Evolutionary conservation across 2,888 invertebrate species (phyloP).

Genomic region (Stratiomys singularior): DNA sequence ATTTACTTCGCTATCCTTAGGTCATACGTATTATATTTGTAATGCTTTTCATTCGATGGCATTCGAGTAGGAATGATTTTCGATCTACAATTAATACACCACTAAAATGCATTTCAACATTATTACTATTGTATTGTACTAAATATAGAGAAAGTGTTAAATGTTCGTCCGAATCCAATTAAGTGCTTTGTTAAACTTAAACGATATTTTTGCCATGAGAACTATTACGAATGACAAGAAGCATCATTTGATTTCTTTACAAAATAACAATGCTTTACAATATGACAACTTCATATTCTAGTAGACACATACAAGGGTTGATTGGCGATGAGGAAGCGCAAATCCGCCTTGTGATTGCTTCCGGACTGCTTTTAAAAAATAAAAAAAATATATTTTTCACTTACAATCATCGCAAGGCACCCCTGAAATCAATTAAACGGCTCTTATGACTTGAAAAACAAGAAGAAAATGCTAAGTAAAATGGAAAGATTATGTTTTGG

Average conservation of each 20-base stretch:
- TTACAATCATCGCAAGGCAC: not conserved
- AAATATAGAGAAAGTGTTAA: not conserved
- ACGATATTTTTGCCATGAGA: not conserved
- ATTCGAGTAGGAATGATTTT: no score
- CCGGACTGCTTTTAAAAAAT: no score
- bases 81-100: not conserved
- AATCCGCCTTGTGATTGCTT: no score
- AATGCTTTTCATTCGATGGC: no score
- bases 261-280: not conserved
- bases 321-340: no score
- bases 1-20: no score
- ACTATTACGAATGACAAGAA: not conserved
- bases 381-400: constrained; percentile 1
- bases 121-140: not conserved
- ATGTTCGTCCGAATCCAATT: constrained; percentile 10
- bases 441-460: constrained; percentile 16
- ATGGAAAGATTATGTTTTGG: constrained; percentile 20
- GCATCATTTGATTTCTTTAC: not conserved
- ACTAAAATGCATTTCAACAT: not conserved
- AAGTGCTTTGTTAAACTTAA: constrained; percentile 14
- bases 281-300: not conserved
- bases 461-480: not conserved
- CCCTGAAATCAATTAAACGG: constrained; percentile 20
- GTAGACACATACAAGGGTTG: not conserved
- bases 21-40: no score